phyloP scores from a whole-genome alignment of 2,888 invertebrate species.

The Heliconius ismenius region DNA sequence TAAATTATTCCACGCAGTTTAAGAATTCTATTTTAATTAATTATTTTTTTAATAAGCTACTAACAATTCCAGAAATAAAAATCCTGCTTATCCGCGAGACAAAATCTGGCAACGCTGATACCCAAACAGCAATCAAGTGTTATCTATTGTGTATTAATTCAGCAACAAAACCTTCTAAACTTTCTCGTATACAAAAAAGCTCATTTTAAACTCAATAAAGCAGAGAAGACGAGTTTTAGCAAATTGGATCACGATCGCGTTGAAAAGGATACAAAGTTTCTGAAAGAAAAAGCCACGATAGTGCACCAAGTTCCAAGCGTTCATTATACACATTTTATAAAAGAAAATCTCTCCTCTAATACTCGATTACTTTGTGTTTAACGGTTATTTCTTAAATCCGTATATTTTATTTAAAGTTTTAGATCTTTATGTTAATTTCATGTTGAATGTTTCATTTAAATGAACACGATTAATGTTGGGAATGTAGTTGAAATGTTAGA shows the following conservation, averaged over 20 bases:
- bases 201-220: constrained; percentile 38
- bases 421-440: not conserved
- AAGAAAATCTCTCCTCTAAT: constrained; percentile 26
- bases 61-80: too few species aligned
- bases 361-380: constrained; percentile 24
- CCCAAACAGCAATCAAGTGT: not conserved
- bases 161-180: constrained; percentile 8
- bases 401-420: constrained; percentile 12
- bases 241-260: constrained; percentile 42
- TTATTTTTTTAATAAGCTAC: too few species aligned
- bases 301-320: constrained; percentile 32
- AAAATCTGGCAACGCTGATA: too few species aligned
- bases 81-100: too few species aligned
- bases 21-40: too few species aligned
- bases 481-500: not conserved
- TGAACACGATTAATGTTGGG: not conserved
- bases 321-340: constrained; percentile 30
- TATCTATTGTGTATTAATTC: not conserved
- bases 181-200: constrained; percentile 28
- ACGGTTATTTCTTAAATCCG: not conserved
- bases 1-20: too few species aligned
- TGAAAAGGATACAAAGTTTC: constrained; percentile 41
- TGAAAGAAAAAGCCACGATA: constrained; percentile 40
- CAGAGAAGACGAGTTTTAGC: constrained; percentile 36
- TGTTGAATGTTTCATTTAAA: not conserved